Evolutionary conservation across 2,888 invertebrate species (phyloP).

Genomic region (Hirtodrosophila duncani): DNA sequence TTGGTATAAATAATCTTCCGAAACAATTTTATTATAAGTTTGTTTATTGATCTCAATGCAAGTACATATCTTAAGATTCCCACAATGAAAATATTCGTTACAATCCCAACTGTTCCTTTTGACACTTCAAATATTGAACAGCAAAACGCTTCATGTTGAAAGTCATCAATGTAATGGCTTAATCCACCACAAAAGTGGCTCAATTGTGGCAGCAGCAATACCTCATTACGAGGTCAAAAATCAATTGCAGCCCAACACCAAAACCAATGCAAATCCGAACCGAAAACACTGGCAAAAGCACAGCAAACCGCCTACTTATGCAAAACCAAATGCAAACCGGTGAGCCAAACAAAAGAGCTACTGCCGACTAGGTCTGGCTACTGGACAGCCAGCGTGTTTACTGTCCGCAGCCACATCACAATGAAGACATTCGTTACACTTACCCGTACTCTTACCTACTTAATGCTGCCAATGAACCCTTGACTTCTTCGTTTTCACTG

Average conservation of each 20-base stretch:
- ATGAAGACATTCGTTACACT: slow-evolving; percentile 59
- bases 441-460: slow-evolving; percentile 48
- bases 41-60: no score
- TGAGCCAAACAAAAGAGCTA: slow-evolving; percentile 33
- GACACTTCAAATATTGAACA: no score
- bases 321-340: slow-evolving; percentile 44
- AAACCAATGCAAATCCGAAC: slow-evolving; percentile 23
- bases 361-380: background rate
- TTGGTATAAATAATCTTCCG: no score
- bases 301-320: slow-evolving; percentile 49
- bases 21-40: no score
- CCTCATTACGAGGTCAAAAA: slow-evolving; percentile 64
- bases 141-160: no score
- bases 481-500: slow-evolving; percentile 59
- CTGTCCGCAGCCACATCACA: slow-evolving; percentile 14
- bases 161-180: slow-evolving; percentile 56
- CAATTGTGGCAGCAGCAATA: slow-evolving; percentile 33
- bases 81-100: no score
- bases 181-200: slow-evolving; percentile 53
- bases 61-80: no score
- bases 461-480: slow-evolving; percentile 63
- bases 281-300: slow-evolving; percentile 19
- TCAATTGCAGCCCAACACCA: slow-evolving; percentile 53
- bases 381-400: background rate
- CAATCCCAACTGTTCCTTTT: no score